Percentiles rank a stretch among this genome's conserved stretches.
Evolutionary conservation across 1,140 invertebrate species (phyloP).

Genomic region (Grapholita molesta): DNA sequence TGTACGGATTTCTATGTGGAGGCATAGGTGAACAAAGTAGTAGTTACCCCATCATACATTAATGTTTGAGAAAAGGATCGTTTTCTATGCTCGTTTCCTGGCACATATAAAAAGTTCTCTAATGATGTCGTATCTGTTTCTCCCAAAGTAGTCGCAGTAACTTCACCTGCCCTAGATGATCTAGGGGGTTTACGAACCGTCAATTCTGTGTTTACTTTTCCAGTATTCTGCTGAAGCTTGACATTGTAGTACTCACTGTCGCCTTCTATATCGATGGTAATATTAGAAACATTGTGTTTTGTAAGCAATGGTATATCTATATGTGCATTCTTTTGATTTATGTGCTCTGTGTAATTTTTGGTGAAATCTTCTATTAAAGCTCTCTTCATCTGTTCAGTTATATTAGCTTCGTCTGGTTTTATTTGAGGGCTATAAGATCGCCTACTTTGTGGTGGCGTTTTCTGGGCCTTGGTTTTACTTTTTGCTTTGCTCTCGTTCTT

Average conservation of each 20-base stretch:
- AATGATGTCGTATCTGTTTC: background rate
- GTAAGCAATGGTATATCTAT: conserved; percentile 11
- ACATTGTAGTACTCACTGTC: conserved; percentile 52
- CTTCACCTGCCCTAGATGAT: background rate
- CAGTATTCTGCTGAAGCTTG: conserved; percentile 32
- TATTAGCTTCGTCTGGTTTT: conserved; percentile 5
- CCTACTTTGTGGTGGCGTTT: background rate
- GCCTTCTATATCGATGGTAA: conserved; percentile 55
- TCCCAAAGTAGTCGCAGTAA: background rate
- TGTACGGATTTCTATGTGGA: too few species aligned
- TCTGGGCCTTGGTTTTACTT: background rate
- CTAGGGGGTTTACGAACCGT: conserved; percentile 31
- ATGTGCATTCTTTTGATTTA: conserved; percentile 24
- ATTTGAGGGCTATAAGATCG: background rate
- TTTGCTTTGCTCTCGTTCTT: background rate
- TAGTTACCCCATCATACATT: conserved; percentile 7
- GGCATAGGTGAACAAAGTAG: background rate
- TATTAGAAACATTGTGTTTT: conserved; percentile 39
- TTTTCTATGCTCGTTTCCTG: background rate
- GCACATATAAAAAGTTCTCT: conserved; percentile 9
- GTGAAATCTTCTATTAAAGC: conserved; percentile 46
- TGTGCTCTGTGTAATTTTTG: conserved; percentile 18
- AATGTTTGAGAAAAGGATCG: background rate
- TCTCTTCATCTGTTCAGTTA: conserved; percentile 35
- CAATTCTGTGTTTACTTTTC: conserved; percentile 38